These are phyloP conservation scores for Oscheius sp. DNA, from an alignment of 2,888 invertebrate species.

Conservation along the genomic window DNA sequence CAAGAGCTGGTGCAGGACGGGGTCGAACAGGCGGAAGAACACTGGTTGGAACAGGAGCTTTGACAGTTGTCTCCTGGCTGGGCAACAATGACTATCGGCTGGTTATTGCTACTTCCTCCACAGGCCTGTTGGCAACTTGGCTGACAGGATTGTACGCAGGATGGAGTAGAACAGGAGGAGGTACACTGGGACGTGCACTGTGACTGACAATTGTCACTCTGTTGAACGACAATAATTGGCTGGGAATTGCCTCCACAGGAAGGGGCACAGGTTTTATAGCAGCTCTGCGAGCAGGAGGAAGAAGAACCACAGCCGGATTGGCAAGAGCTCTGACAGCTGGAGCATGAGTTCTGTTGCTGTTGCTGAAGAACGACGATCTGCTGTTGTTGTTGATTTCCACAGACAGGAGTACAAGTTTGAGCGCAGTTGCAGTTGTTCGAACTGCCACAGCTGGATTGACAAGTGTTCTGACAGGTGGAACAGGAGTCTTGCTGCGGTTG, in stretches of 20 bases:
- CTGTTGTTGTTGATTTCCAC: conserved; percentile 30
- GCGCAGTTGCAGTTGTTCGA: conserved; percentile 48
- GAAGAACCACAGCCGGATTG: background rate
- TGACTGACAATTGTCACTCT: conserved; percentile 51
- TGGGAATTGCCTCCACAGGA: background rate
- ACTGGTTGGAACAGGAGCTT: conserved; percentile 56
- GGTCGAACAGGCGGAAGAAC: conserved; percentile 48
- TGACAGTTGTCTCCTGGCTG: conserved; percentile 52
- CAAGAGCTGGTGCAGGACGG: conserved; percentile 46
- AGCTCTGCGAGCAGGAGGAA: conserved; percentile 32
- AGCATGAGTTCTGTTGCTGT: conserved; percentile 39
- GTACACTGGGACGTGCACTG: conserved; percentile 54
- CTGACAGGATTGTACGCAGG: conserved; percentile 53
- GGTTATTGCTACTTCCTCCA: conserved; percentile 44
- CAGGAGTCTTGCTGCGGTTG: conserved; percentile 36
- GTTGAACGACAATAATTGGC: conserved; percentile 44
- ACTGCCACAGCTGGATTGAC: conserved; percentile 38
- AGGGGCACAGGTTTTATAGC: conserved; percentile 24
- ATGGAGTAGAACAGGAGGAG: conserved; percentile 41
- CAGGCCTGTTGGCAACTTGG: conserved; percentile 49
- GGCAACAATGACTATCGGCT: conserved; percentile 48
- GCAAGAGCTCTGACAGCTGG: background rate
- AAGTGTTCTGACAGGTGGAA: background rate
- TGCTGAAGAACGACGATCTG: conserved; percentile 52
- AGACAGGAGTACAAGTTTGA: conserved; percentile 47